Evolutionary conservation across 2,888 invertebrate genomes (phyloP).

Genomic region (Meteorus colon): DNA sequence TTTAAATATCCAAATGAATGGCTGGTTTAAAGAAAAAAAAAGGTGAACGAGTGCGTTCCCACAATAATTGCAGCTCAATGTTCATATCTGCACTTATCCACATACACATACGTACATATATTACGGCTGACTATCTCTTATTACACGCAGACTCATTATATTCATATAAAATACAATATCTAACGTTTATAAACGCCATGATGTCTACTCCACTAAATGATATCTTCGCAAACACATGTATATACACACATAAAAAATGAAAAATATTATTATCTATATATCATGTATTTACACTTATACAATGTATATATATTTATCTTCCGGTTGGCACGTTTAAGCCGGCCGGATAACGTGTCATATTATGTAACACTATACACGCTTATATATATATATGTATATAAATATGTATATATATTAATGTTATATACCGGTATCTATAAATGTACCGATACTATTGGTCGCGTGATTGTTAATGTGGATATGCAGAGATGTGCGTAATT

Average conservation of each 20-base stretch:
- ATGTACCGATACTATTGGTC: neutral
- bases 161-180: constrained; percentile 4
- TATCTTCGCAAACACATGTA: neutral
- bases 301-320: constrained; percentile 18
- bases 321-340: constrained; percentile 17
- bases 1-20: neutral
- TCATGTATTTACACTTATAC: neutral
- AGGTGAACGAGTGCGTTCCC: neutral
- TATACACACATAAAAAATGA: neutral
- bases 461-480: neutral
- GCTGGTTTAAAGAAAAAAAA: neutral
- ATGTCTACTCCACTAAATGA: constrained; percentile 13
- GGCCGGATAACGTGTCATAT: constrained; percentile 26
- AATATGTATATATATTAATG: neutral
- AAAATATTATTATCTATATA: constrained; percentile 2
- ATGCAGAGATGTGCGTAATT: neutral
- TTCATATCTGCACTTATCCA: neutral
- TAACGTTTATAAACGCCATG: constrained; percentile 1
- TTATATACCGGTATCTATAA: neutral
- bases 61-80: neutral
- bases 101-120: neutral
- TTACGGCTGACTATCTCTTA: neutral
- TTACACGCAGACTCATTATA: neutral
- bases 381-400: no score
- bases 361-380: constrained; percentile 16